These are phyloP conservation scores for Himantopus leucocephalus DNA, from an alignment of 2,113 vertebrate species.

Conservation along the genomic window DNA sequence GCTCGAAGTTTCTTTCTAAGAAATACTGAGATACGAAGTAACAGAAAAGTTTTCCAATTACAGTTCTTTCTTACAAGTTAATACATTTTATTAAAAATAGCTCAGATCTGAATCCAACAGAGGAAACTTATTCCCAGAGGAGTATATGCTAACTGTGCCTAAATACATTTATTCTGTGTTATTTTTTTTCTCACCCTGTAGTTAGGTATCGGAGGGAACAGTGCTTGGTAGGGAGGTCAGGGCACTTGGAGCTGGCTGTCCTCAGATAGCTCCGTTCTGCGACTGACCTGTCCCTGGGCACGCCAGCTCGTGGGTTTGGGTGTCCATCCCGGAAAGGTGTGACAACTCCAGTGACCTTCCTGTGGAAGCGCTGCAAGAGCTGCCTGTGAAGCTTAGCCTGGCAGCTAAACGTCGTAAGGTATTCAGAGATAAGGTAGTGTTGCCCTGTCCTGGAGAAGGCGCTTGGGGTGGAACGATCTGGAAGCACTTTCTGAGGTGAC, in stretches of 20 bases:
- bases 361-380: background rate
- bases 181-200: background rate
- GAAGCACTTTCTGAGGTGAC: background rate
- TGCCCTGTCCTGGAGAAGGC: background rate
- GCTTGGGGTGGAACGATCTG: background rate
- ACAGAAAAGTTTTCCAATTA: slow-evolving; percentile 34
- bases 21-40: background rate
- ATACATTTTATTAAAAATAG: slow-evolving; percentile 42
- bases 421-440: background rate
- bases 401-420: background rate
- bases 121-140: slow-evolving; percentile 17
- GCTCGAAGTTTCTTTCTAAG: slow-evolving; percentile 17
- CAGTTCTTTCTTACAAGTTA: slow-evolving; percentile 21
- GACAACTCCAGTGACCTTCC: background rate
- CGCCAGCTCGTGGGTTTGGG: background rate
- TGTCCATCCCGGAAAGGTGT: background rate
- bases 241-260: background rate
- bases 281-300: background rate
- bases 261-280: background rate
- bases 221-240: background rate
- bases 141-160: background rate
- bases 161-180: background rate
- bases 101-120: slow-evolving; percentile 9
- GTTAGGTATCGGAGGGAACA: background rate
- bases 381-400: background rate